Conservation (phyloP, 2,113 vertebrate species). For the Thalassoma bifasciatum region DNA sequence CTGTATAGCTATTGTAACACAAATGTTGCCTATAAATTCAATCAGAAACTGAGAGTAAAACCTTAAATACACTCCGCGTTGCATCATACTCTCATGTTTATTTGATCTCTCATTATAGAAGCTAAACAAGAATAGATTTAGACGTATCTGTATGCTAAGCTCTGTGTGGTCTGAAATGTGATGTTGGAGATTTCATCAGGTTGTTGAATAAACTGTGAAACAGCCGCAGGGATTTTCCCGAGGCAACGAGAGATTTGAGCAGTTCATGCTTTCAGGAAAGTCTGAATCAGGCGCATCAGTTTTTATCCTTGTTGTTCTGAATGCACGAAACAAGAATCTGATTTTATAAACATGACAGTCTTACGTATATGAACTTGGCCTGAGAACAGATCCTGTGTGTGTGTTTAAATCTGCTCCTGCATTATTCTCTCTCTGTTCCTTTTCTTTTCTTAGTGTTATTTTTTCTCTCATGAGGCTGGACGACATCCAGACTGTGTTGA, state of each 20-base stretch:
- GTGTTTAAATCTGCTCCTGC: slow-evolving; percentile 4
- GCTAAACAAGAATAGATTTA: slow-evolving; percentile 7
- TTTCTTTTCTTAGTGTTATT: not conserved
- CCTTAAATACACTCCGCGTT: not conserved
- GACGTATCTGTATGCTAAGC: slow-evolving; percentile 8
- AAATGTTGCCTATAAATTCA: not conserved
- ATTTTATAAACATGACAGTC: not conserved
- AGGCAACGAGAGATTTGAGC: slow-evolving; percentile 30
- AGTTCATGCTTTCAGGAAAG: not conserved
- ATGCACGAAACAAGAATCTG: too few species aligned
- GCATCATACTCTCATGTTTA: not conserved
- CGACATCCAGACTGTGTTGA: not conserved
- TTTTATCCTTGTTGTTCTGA: not conserved
- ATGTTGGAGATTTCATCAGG: slow-evolving; percentile 44
- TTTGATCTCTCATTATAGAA: slow-evolving; percentile 16
- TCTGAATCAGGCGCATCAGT: not conserved
- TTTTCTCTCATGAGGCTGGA: not conserved
- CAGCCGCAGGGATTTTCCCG: slow-evolving; percentile 25
- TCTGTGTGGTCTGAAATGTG: slow-evolving; percentile 54
- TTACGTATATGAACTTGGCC: not conserved
- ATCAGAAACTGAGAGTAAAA: not conserved
- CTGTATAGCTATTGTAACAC: not conserved
- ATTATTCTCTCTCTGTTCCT: not conserved
- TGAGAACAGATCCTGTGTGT: not conserved
- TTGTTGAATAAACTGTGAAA: slow-evolving; percentile 27